phyloP scores from a whole-genome alignment of 1,140 invertebrate species.

The Zaprionus capensis region DNA sequence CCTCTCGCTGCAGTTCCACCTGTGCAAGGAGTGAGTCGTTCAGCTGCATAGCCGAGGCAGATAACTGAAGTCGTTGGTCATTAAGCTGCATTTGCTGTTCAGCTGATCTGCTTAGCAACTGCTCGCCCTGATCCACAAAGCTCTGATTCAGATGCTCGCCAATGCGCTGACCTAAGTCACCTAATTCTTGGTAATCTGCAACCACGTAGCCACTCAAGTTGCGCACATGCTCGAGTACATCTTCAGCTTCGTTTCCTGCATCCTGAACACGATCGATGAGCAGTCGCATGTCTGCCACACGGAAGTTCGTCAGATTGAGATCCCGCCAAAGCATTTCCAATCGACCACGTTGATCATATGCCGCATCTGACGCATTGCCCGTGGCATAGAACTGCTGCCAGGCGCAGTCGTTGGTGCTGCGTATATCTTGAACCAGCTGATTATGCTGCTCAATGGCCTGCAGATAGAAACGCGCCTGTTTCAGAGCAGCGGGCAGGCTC shows the following conservation, averaged over 20 bases:
- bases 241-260: constrained; percentile 84
- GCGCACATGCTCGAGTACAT: constrained; percentile 83
- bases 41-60: constrained; percentile 37
- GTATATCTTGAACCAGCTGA: constrained; percentile 60
- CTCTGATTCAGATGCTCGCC: constrained; percentile 57
- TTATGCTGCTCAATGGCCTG: constrained; percentile 70
- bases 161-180: constrained; percentile 47
- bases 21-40: constrained; percentile 59
- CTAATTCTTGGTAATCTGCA: constrained; percentile 63
- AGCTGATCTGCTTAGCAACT: constrained; percentile 33
- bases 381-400: constrained; percentile 70
- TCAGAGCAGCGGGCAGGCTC: constrained; percentile 72
- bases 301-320: constrained; percentile 70
- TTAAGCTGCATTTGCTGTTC: constrained; percentile 43
- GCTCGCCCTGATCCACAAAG: constrained; percentile 56
- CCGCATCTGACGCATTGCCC: constrained; percentile 76
- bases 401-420: constrained; percentile 69
- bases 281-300: constrained; percentile 74
- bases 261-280: constrained; percentile 82
- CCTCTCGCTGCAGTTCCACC: constrained; percentile 65
- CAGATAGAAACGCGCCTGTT: constrained; percentile 76
- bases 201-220: constrained; percentile 69
- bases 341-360: constrained; percentile 78
- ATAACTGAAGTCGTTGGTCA: constrained; percentile 53
- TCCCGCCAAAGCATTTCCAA: constrained; percentile 77